Base-by-base conservation (phyloP, 35 echinoderm and acorn worm species). In the Ophioderma brevispina region DNA sequence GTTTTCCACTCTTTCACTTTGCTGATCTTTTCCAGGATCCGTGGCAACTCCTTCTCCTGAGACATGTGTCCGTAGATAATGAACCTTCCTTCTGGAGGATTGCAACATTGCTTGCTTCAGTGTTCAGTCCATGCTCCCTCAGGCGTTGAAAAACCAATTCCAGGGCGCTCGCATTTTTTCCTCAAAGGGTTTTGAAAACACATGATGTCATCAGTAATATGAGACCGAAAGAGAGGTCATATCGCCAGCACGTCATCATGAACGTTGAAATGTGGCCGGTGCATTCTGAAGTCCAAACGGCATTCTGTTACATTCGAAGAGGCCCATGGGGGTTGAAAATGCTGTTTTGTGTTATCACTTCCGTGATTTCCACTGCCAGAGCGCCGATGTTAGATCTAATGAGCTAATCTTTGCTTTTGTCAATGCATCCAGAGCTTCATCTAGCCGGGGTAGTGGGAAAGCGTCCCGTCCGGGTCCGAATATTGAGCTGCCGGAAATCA, bases 181-280 rank as follows among this genome's bases (percentile, higher is more conserved):
- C 11, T 86, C 83, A 78, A 90, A 39, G 15, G 81, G 90, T 21
- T 40, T 80, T 0, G 92, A 94, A 32, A 94, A 94, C 1, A 94
- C 59, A n/a, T n/a, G 21, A 94, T 90, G 64, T 94, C 92, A 89
- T 94, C 87, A 85, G 41, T 34, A 90, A 94, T 30, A 94, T 39
- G 0, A 89, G 39, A 34, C 84, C 80, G 13, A 52, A 15, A 34
- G 80, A 64, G 3, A 88, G 56, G 40, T 88, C 39, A 88, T 55
- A 32, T 88, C 91, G 0, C 92, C 92, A 6, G 80, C 86, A 89
- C 36, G 38, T 38, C 56, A 86, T 82, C 82, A 91, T 86, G 10
- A 91, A 39, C 41, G 3, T 37, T 88, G 91, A 37, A 94, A 94
- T 0, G 88, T 90, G 25, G 82, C 81, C 0, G 87, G 87, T 1